Evolutionary conservation across 2,797 vertebrate species (phyloP).

Genomic region (Myoxocephalus aenaeus): DNA sequence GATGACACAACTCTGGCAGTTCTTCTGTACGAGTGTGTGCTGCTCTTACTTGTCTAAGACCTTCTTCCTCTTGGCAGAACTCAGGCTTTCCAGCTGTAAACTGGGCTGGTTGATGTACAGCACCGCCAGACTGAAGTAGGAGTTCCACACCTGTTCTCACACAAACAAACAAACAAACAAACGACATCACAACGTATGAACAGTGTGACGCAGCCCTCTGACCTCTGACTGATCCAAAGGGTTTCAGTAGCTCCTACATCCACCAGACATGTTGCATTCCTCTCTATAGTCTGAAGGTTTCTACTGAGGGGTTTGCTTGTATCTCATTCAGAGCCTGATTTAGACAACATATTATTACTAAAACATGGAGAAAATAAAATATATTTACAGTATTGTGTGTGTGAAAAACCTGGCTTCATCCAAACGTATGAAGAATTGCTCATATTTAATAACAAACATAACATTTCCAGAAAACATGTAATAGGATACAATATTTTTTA

Average conservation of each 20-base stretch:
- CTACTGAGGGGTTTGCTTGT: neutral
- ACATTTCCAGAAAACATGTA: no score
- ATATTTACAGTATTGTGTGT: no score
- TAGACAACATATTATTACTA: neutral
- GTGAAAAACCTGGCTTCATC: neutral
- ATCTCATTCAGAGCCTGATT: neutral
- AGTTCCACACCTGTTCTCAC: conserved; percentile 93
- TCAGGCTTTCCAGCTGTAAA: conserved; percentile 94
- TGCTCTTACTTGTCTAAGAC: conserved; percentile 94
- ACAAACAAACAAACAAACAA: neutral
- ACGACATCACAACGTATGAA: no score
- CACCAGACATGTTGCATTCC: no score
- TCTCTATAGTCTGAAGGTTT: neutral
- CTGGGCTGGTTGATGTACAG: conserved; percentile 99
- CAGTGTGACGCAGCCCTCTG: neutral
- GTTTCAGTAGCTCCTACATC: no score
- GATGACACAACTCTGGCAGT: no score
- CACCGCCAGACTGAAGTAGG: conserved; percentile 97
- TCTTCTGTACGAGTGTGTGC: no score
- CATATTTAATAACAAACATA: no score
- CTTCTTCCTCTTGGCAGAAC: conserved; percentile 95
- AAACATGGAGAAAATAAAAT: no score
- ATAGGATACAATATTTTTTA: no score
- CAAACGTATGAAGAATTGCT: no score
- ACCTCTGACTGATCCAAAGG: neutral